Conservation (phyloP, 1,140 invertebrate genomes). For the Halyomorpha halys region DNA sequence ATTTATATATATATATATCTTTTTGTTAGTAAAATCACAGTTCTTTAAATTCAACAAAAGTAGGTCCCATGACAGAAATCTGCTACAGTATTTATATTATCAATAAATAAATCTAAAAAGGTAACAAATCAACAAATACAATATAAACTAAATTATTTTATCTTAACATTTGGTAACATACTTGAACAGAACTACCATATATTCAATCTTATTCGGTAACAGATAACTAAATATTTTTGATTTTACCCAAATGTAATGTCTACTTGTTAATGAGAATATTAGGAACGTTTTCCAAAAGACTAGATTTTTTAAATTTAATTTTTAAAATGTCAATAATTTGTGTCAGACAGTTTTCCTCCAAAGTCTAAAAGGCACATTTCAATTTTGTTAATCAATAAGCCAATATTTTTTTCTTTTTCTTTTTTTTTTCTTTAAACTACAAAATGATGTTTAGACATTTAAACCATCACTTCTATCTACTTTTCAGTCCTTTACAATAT, state of each 20-base stretch:
- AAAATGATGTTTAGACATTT: conserved; percentile 5
- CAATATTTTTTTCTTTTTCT: neutral
- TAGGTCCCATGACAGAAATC: neutral
- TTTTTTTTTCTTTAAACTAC: neutral
- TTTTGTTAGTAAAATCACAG: conserved; percentile 2
- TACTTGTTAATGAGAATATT: conserved; percentile 8
- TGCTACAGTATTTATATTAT: neutral
- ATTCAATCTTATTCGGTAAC: conserved; percentile 10
- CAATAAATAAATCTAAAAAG: conserved; percentile 15
- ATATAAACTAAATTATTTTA: conserved; percentile 15
- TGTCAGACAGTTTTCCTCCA: conserved; percentile 10
- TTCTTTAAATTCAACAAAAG: neutral
- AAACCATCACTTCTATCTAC: neutral
- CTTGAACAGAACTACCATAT: neutral
- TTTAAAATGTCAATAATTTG: neutral
- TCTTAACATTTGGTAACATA: conserved; percentile 18
- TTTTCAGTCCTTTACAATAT: neutral
- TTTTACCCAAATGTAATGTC: conserved; percentile 15
- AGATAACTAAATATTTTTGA: conserved; percentile 15
- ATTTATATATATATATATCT: no score
- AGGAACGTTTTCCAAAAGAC: conserved; percentile 27
- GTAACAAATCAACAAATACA: conserved; percentile 15
- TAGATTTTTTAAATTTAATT: conserved; percentile 20
- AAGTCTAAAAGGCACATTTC: conserved; percentile 19
- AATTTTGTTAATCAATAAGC: conserved; percentile 5